A percentile compares a stretch with the other conserved stretches of the same genome.
Evolutionary conservation across 2,113 vertebrate species (phyloP).

Genomic region (Pseudorhombus dupliciocellatus): DNA sequence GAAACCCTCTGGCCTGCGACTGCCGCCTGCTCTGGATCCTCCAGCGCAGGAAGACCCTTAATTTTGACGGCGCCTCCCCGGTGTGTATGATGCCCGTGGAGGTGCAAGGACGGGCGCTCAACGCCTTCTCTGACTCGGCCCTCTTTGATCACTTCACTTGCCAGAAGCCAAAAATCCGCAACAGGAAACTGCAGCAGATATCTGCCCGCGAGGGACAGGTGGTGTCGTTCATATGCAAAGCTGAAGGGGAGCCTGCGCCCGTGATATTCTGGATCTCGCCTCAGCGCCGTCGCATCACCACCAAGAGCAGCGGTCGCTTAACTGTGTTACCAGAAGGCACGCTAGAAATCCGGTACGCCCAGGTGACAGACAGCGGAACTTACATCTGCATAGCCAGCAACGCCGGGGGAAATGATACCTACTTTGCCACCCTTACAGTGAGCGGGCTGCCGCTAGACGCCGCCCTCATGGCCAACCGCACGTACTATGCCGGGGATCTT

Average conservation of each 20-base stretch:
- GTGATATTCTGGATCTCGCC: conserved; percentile 94
- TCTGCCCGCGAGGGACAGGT: conserved; percentile 87
- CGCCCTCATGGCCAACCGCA: conserved; percentile 82
- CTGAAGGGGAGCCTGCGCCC: conserved; percentile 91
- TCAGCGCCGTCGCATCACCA: conserved; percentile 89
- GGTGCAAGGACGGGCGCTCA: conserved; percentile 90
- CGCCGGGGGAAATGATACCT: conserved; percentile 95
- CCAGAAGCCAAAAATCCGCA: conserved; percentile 93
- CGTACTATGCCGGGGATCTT: conserved; percentile 85
- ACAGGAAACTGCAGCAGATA: conserved; percentile 91
- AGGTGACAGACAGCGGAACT: conserved; percentile 92
- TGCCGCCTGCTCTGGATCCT: conserved; percentile 97
- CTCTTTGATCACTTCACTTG: conserved; percentile 98
- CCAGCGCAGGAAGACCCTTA: conserved; percentile 93
- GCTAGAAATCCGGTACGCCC: conserved; percentile 88
- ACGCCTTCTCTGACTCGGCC: conserved; percentile 87
- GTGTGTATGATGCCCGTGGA: conserved; percentile 88
- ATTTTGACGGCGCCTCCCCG: conserved; percentile 90
- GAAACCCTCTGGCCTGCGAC: conserved; percentile 94
- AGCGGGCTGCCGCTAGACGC: conserved; percentile 80
- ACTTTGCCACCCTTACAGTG: conserved; percentile 92
- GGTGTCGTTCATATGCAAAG: conserved; percentile 90
- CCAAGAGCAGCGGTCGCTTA: conserved; percentile 83
- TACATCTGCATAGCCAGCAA: conserved; percentile 99
- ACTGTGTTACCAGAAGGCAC: conserved; percentile 90